Evolutionary conservation across 2,888 invertebrate species (phyloP).

Genomic region (Tromatobia lineatoria): DNA sequence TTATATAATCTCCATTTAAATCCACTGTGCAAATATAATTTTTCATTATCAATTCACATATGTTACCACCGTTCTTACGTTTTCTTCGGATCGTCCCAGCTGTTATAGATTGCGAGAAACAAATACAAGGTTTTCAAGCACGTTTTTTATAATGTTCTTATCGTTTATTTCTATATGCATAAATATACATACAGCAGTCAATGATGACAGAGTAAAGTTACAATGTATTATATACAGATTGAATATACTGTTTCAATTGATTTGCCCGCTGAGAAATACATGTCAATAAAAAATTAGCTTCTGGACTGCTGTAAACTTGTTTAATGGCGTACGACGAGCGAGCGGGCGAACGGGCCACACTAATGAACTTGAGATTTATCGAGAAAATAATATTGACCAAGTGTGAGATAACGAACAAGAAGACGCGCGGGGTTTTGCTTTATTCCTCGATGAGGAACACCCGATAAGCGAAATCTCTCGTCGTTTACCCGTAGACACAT

Average conservation of each 20-base stretch:
- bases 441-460: slow-evolving; percentile 37
- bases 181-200: slow-evolving; percentile 80
- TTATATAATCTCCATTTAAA: no score
- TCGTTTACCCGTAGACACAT: slow-evolving; percentile 11
- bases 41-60: no score
- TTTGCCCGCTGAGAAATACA: slow-evolving; percentile 50
- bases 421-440: neutral
- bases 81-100: neutral
- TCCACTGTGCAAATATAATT: no score
- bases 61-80: neutral
- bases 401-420: neutral
- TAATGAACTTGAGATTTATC: slow-evolving; percentile 21
- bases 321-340: slow-evolving; percentile 15
- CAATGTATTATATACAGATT: slow-evolving; percentile 72
- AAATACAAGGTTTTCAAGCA: neutral
- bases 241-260: slow-evolving; percentile 64
- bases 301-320: slow-evolving; percentile 37
- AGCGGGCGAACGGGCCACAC: neutral
- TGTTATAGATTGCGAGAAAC: neutral
- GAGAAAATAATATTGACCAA: slow-evolving; percentile 7
- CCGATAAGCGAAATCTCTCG: neutral
- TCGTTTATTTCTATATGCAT: slow-evolving; percentile 77
- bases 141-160: slow-evolving; percentile 17
- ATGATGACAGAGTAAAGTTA: slow-evolving; percentile 68
- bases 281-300: slow-evolving; percentile 47